These are phyloP conservation scores for Drymonia ruficornis DNA, from an alignment of 2,888 invertebrate genomes.

Conservation along the genomic window DNA sequence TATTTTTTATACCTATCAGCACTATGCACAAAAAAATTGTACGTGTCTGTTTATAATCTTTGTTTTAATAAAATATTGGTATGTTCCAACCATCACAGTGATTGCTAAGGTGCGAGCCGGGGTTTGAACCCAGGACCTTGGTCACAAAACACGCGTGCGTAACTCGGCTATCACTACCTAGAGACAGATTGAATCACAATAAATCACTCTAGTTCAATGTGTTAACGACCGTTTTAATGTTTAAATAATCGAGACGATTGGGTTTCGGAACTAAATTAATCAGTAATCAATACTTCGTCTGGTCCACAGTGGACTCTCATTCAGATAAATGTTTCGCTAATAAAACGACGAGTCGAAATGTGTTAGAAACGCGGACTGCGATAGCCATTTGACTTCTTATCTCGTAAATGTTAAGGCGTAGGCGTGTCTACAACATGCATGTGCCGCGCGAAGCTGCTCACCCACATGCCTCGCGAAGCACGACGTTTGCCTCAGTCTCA, in stretches of 20 bases:
- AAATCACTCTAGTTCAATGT: neutral
- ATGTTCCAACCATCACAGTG: too few relatives aligned
- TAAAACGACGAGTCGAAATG: conserved; percentile 14
- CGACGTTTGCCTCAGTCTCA: too few relatives aligned
- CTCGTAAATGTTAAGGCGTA: conserved; percentile 15
- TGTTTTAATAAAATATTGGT: too few relatives aligned
- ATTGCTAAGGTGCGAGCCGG: too few relatives aligned
- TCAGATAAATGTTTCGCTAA: conserved; percentile 12
- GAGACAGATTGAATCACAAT: neutral
- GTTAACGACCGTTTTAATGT: neutral
- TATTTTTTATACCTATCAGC: neutral
- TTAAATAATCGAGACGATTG: neutral
- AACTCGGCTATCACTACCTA: too few relatives aligned
- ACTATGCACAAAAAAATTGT: neutral
- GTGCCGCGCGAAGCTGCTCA: too few relatives aligned
- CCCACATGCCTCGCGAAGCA: too few relatives aligned
- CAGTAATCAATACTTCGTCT: conserved; percentile 13
- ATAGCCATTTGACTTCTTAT: conserved; percentile 18
- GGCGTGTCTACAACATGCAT: too few relatives aligned
- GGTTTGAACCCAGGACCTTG: too few relatives aligned
- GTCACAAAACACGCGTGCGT: too few relatives aligned
- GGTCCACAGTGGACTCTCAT: conserved; percentile 12
- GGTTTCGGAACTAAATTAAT: conserved; percentile 8
- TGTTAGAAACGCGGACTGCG: conserved; percentile 10
- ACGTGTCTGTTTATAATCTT: neutral